Percentiles rank a stretch among this genome's conserved stretches.
phyloP scores from a whole-genome alignment of 2,113 vertebrate species.

The Sapajus apella region DNA sequence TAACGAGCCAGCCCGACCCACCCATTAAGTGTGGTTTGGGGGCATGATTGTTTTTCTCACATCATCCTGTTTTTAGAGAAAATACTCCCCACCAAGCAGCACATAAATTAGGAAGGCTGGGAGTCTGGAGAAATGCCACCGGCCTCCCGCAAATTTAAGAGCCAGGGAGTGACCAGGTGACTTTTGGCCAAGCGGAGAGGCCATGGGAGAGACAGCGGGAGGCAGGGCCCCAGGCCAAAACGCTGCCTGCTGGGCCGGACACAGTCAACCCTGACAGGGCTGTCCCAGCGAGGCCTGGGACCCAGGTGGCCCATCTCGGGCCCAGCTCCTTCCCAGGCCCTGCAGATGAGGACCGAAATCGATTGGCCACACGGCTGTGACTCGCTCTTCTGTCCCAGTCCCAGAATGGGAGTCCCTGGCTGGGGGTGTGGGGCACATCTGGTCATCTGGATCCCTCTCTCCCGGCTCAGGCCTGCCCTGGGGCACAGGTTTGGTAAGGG shows the following conservation, averaged over 20 bases:
- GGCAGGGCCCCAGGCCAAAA: background rate
- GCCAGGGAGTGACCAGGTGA: background rate
- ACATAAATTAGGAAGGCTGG: slow-evolving; percentile 53
- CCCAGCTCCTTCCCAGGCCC: background rate
- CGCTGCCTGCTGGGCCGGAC: background rate
- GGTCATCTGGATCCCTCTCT: background rate
- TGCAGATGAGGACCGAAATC: slow-evolving; percentile 58
- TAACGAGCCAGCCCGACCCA: slow-evolving; percentile 37
- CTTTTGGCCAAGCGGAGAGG: background rate
- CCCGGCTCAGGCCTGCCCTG: background rate
- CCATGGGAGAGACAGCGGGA: background rate
- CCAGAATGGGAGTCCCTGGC: background rate
- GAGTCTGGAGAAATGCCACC: background rate
- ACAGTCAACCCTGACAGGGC: background rate
- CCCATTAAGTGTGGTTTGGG: slow-evolving; percentile 58
- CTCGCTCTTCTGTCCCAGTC: background rate
- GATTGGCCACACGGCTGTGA: slow-evolving; percentile 49
- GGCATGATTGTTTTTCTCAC: slow-evolving; percentile 67
- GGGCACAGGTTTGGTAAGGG: fast-evolving
- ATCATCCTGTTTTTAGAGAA: slow-evolving; percentile 78
- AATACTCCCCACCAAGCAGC: slow-evolving; percentile 42
- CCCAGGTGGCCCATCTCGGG: slow-evolving; percentile 66
- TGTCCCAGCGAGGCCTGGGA: background rate
- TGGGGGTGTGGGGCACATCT: slow-evolving; percentile 37
- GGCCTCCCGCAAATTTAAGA: background rate